Percentiles rank a stretch among this genome's conserved stretches.
Evolutionary conservation across 2,113 vertebrate genomes (phyloP).

Genomic region (Alces alces): DNA sequence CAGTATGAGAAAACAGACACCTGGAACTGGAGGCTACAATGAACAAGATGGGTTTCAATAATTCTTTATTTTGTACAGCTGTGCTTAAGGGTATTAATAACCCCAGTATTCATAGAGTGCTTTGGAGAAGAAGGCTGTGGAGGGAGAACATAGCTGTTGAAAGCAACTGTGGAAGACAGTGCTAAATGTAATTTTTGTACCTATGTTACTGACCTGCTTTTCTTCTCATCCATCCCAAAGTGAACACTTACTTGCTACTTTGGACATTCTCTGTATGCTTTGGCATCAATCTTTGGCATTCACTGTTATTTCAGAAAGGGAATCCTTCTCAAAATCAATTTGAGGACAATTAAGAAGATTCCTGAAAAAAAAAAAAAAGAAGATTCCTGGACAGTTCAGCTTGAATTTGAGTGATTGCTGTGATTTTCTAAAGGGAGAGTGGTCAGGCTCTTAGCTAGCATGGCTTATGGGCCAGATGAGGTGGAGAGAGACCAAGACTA

Average conservation of each 20-base stretch:
- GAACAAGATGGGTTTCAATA: background rate
- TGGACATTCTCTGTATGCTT: background rate
- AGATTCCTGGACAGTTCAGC: background rate
- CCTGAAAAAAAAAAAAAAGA: too few relatives aligned
- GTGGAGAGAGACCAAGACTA: background rate
- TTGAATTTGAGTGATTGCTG: background rate
- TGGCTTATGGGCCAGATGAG: background rate
- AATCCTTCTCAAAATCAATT: background rate
- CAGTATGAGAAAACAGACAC: background rate
- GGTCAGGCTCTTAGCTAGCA: background rate
- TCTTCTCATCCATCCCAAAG: background rate
- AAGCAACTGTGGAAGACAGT: background rate
- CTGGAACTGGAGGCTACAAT: background rate
- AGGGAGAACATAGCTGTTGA: background rate
- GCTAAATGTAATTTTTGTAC: background rate
- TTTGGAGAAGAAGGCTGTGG: background rate
- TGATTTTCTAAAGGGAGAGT: background rate
- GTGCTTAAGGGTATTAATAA: background rate
- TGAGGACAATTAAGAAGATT: background rate
- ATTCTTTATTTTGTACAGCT: background rate
- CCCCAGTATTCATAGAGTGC: background rate
- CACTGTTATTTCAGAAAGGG: background rate
- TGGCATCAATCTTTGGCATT: background rate
- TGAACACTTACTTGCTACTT: background rate
- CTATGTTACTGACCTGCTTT: background rate